Conservation (phyloP, 2,113 vertebrate species). For the Tapirus terrestris region DNA sequence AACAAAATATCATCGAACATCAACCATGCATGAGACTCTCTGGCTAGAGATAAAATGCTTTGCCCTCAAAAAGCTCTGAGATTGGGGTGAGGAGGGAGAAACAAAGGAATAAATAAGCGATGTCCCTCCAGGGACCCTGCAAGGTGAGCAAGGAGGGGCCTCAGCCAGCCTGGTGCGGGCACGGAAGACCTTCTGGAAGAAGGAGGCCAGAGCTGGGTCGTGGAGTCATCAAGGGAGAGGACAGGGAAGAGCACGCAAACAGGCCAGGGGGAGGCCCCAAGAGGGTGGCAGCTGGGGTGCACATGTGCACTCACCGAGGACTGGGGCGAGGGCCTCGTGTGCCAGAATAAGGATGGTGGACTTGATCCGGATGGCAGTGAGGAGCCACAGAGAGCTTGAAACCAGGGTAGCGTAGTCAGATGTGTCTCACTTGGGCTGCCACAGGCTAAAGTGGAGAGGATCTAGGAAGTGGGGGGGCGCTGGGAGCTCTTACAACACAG, state of each 20-base stretch:
- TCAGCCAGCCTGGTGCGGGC: not conserved
- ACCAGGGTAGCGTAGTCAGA: not conserved
- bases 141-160: not conserved
- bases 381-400: not conserved
- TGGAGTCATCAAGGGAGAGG: not conserved
- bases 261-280: not conserved
- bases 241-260: too few relatives aligned
- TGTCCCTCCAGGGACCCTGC: rapidly evolving
- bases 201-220: not conserved
- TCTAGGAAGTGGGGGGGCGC: not conserved
- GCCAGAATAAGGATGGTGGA: not conserved
- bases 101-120: not conserved
- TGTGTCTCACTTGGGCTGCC: not conserved
- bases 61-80: not conserved
- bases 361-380: rapidly evolving
- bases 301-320: not conserved
- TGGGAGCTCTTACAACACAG: not conserved
- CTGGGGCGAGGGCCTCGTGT: not conserved
- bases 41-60: not conserved
- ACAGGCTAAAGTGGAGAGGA: not conserved
- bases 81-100: not conserved
- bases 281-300: rapidly evolving
- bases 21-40: too few relatives aligned
- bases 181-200: not conserved
- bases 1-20: not conserved